A percentile compares a stretch with the other conserved stretches of the same genome.
These are phyloP conservation scores for Andrena cerasifolii DNA, from an alignment of 1,140 invertebrate genomes.

Conservation along the genomic window DNA sequence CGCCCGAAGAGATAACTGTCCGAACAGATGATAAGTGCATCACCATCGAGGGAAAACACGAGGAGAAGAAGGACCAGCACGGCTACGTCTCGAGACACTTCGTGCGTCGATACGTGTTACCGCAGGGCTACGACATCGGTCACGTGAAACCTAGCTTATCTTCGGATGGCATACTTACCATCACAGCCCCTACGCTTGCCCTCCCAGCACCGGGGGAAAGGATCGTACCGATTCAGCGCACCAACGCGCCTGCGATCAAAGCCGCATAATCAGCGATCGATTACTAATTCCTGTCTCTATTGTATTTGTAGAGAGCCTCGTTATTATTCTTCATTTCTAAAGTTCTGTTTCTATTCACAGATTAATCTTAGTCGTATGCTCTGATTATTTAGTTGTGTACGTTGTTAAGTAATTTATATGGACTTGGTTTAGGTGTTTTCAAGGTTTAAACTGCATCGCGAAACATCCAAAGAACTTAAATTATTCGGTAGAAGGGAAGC, in stretches of 20 bases:
- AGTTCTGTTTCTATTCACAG: not conserved
- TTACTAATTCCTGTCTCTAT: too few relatives aligned
- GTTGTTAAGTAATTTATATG: slow-evolving; percentile 1
- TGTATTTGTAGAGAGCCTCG: too few relatives aligned
- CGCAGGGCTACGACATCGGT: slow-evolving; percentile 84
- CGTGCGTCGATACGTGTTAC: slow-evolving; percentile 86
- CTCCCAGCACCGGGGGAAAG: slow-evolving; percentile 51
- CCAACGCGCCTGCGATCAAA: slow-evolving; percentile 46
- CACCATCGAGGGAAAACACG: slow-evolving; percentile 89
- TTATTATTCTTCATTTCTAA: not conserved
- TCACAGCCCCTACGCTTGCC: slow-evolving; percentile 76
- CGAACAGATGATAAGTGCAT: slow-evolving; percentile 85
- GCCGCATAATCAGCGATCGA: not conserved
- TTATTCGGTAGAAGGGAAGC: not conserved
- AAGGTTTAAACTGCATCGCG: not conserved
- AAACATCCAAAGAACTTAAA: not conserved
- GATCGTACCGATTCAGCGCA: slow-evolving; percentile 45
- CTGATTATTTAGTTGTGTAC: not conserved
- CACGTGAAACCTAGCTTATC: slow-evolving; percentile 81
- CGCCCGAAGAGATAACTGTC: slow-evolving; percentile 57
- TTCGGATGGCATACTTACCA: slow-evolving; percentile 82
- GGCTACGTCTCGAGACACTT: slow-evolving; percentile 90
- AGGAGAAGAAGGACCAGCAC: slow-evolving; percentile 89
- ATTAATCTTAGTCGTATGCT: not conserved
- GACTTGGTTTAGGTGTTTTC: not conserved